Evolutionary conservation across 2,113 vertebrate species (phyloP).

Genomic region (Sisor rabdophorus): DNA sequence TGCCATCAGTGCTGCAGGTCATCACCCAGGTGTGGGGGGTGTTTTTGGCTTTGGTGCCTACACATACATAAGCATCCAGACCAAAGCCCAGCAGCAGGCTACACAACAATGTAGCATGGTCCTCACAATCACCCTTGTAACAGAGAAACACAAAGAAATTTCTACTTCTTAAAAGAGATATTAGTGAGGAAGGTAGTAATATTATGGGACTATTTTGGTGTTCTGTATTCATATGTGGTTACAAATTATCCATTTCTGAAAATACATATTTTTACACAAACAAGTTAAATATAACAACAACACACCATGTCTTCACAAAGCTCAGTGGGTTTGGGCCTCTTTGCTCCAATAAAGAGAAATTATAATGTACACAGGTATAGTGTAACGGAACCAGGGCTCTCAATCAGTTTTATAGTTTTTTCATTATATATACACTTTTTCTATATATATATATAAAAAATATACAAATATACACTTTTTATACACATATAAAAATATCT

Average conservation of each 20-base stretch:
- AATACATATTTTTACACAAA: neutral
- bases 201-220: neutral
- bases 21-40: constrained; percentile 89
- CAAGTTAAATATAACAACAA: neutral
- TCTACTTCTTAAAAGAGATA: neutral
- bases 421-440: no score
- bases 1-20: constrained; percentile 85
- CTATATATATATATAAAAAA: no score
- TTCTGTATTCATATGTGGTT: neutral
- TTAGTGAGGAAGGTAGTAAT: neutral
- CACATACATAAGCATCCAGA: constrained; percentile 92
- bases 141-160: constrained; percentile 26
- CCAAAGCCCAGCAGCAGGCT: constrained; percentile 93
- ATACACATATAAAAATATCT: no score
- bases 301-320: no score
- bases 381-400: no score
- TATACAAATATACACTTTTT: no score
- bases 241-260: neutral
- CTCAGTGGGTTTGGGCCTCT: no score
- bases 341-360: no score
- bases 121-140: constrained; percentile 92
- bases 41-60: constrained; percentile 88
- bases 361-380: no score
- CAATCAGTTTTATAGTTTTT: no score
- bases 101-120: constrained; percentile 91